Conservation (phyloP, 1,140 invertebrate genomes). For the Galleria mellonella region DNA sequence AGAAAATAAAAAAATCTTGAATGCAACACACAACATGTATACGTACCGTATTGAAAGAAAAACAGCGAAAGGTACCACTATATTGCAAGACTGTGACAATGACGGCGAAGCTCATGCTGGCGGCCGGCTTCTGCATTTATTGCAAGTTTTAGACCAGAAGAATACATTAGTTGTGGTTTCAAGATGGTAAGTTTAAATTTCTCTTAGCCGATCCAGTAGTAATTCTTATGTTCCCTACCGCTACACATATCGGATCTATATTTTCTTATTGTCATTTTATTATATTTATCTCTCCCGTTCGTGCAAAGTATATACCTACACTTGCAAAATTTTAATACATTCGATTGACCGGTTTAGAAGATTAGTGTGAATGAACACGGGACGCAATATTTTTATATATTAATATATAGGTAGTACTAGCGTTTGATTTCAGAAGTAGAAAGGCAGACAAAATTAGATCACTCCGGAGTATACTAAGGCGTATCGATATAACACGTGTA, state of each 20-base stretch:
- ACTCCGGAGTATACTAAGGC: no score
- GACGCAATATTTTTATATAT: no score
- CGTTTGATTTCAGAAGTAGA: no score
- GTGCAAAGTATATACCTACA: no score
- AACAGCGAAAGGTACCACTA: constrained; percentile 27
- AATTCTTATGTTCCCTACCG: neutral
- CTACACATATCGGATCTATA: neutral
- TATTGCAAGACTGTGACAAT: constrained; percentile 85
- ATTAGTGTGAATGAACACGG: no score
- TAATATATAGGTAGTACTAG: no score
- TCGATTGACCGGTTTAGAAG: no score
- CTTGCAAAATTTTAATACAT: no score
- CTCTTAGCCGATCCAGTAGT: neutral
- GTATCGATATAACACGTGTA: no score
- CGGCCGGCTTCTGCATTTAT: constrained; percentile 83
- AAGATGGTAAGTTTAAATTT: constrained; percentile 77
- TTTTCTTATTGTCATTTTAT: constrained; percentile 2
- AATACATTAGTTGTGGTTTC: constrained; percentile 88
- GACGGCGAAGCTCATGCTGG: constrained; percentile 91
- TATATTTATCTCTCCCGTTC: no score
- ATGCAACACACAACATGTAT: constrained; percentile 89
- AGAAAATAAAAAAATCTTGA: constrained; percentile 85
- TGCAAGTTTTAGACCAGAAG: constrained; percentile 83
- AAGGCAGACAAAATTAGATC: no score
- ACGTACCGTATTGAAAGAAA: constrained; percentile 77